Base-by-base conservation (phyloP, 2,888 invertebrate genomes). In the Branchellion lobata region DNA sequence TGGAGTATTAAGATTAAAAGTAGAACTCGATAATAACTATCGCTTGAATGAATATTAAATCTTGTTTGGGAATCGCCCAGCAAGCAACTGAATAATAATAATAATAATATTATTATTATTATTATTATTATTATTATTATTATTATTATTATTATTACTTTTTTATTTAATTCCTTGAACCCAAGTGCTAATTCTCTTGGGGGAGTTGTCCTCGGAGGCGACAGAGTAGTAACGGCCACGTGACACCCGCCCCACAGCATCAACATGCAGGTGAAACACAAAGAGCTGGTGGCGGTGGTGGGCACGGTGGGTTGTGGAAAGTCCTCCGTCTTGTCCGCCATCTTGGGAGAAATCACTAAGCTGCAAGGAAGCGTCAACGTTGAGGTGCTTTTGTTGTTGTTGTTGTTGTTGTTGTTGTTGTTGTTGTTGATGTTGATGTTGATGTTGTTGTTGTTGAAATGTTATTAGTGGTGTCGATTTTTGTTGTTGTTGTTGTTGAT, bases 341-440 rank as follows among this genome's bases (percentile, higher is more conserved):
- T 94, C 80, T 90, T 95, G 8, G 91, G 95, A 84, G 96, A 96
- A 90, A 94, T 95, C 93, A 92, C 93, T 84, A 94, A 93, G 88
- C 85, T 91, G 1, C 91, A 91, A n/a, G 95, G 95, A 34, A 89
- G 91, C 61, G 92, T 95, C 11, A 94, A 71, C 79, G 82, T 85
- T 57, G 84, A 84, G 82, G 86, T 85, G 80, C n/a, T n/a, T n/a
- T n/a, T n/a, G n/a, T n/a, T n/a, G n/a, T n/a, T n/a, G n/a, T n/a
- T n/a, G n/a, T n/a, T 82, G 84, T 11, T 82, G 87, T 1, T 3
- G 8, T 11, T 72, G 21, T 11, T 11, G 8, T 8, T 14, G 18
- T 47, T 47, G 47, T n/a, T 36, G 8, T 47, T 47, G 18, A 47
- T n/a, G n/a, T 47, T 47, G 47, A 47, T 47, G 47, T 8, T 47